Conservation (phyloP, 2,113 vertebrate species). For the Seriola dumerili region DNA sequence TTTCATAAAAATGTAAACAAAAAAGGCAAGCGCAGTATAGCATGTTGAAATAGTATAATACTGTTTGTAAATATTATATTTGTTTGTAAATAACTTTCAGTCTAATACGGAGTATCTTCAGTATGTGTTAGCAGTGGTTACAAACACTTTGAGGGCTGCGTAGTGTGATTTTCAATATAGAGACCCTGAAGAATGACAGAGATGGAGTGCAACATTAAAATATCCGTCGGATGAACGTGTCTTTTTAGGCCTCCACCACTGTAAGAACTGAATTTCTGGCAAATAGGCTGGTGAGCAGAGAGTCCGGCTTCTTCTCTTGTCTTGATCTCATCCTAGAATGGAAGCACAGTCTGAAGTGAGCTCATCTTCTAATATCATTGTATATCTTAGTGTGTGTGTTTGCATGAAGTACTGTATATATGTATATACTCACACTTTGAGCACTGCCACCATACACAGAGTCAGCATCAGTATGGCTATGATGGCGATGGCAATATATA, state of each 20-base stretch:
- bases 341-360: neutral
- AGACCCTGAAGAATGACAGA: neutral
- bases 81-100: slow-evolving; percentile 6
- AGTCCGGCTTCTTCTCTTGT: slow-evolving; percentile 37
- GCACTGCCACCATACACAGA: slow-evolving; percentile 36
- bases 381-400: neutral
- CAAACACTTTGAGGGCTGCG: neutral
- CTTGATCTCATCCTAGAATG: slow-evolving; percentile 40
- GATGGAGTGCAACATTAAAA: neutral
- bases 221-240: neutral
- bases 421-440: slow-evolving; percentile 55
- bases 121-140: neutral
- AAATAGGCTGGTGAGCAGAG: slow-evolving; percentile 38
- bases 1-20: neutral
- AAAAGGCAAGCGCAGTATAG: neutral
- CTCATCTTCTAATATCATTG: neutral
- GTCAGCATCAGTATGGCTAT: slow-evolving; percentile 40
- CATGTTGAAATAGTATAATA: neutral
- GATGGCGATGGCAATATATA: slow-evolving; percentile 27
- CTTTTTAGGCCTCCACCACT: neutral
- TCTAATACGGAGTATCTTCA: neutral
- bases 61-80: neutral
- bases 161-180: neutral
- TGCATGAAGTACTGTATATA: too few species aligned
- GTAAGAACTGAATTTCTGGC: neutral